phyloP scores from a whole-genome alignment of 2,113 vertebrate species.

The Peromyscus polionotus region DNA sequence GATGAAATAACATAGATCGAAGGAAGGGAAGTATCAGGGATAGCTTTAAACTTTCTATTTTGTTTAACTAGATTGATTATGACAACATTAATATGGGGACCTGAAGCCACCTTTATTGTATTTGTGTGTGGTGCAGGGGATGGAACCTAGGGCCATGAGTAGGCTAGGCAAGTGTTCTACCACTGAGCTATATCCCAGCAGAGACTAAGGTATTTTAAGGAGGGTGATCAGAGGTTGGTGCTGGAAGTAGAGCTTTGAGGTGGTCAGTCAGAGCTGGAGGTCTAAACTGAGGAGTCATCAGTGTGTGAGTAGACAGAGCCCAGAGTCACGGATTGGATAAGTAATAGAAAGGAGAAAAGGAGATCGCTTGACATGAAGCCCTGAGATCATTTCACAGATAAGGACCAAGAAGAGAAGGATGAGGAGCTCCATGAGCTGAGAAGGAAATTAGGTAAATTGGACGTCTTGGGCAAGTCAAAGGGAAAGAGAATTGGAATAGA shows the following conservation, averaged over 20 bases:
- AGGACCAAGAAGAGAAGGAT: not conserved
- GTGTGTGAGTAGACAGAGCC: not conserved
- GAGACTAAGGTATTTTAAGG: not conserved
- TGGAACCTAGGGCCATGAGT: not conserved
- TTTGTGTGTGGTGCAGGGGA: not conserved
- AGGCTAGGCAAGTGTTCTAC: not conserved
- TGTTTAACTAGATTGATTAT: not conserved
- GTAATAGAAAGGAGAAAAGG: not conserved
- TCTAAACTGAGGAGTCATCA: not conserved
- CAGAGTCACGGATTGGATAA: not conserved
- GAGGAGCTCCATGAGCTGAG: not conserved
- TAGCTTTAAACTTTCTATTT: not conserved
- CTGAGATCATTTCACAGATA: not conserved
- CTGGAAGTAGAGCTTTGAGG: not conserved
- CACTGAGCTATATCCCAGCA: not conserved
- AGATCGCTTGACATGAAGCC: not conserved
- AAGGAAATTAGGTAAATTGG: not conserved
- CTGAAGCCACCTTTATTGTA: not conserved
- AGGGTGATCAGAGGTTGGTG: not conserved
- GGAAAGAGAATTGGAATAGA: not conserved
- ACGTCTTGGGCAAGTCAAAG: not conserved
- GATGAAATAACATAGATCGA: not conserved
- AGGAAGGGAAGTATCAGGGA: not conserved
- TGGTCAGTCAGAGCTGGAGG: not conserved
- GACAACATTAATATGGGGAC: not conserved